These are phyloP conservation scores for Chondrilla cf. caribensis DNA, from an alignment of 37 sponge, comb jelly and placozoan species.

Conservation along the genomic window DNA sequence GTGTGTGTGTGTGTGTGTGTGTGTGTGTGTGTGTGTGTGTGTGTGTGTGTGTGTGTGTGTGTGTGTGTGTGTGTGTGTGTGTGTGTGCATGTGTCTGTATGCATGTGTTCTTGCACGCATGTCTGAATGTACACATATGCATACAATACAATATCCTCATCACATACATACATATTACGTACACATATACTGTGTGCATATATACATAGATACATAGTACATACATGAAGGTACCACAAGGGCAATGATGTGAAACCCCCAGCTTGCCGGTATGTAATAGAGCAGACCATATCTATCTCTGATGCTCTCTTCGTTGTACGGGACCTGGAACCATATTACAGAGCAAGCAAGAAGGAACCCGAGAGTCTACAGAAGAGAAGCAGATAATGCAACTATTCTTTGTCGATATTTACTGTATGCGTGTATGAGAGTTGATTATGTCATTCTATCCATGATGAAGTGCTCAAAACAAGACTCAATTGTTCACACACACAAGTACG, in stretches of 20 bases:
- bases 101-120: not conserved
- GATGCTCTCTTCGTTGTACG: constrained; percentile 48
- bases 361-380: constrained; percentile 24
- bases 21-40: constrained; percentile 39
- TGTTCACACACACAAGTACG: too few relatives aligned
- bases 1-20: constrained; percentile 33
- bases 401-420: too few relatives aligned
- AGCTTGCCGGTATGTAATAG: not conserved
- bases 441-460: too few relatives aligned
- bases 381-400: too few relatives aligned
- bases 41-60: constrained; percentile 29
- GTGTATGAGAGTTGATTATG: too few relatives aligned
- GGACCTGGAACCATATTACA: constrained; percentile 71
- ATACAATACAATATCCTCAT: not conserved
- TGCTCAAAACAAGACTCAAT: too few relatives aligned
- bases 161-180: not conserved
- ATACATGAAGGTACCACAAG: not conserved
- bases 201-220: too few relatives aligned
- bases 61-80: constrained; percentile 8
- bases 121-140: not conserved
- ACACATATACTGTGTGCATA: too few relatives aligned
- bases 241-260: not conserved
- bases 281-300: constrained; percentile 30
- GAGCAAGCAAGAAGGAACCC: constrained; percentile 28
- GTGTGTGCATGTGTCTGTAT: not conserved